These are phyloP conservation scores for Cyanoderma ruficeps DNA, from an alignment of 2,113 vertebrate genomes.

Conservation along the genomic window DNA sequence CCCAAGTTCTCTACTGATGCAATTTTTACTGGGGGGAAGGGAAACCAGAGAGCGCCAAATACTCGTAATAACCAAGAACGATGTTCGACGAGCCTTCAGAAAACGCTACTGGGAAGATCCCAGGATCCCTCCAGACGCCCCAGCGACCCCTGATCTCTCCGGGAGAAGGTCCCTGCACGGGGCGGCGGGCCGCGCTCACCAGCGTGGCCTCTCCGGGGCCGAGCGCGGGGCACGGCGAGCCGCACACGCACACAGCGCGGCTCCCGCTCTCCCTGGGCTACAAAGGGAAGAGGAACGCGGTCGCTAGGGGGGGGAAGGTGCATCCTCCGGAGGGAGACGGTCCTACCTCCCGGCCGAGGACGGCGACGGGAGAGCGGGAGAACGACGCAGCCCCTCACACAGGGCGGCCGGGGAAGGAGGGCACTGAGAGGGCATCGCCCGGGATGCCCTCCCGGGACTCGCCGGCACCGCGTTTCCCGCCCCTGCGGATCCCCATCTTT, in stretches of 20 bases:
- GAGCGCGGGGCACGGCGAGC: background rate
- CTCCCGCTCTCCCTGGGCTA: background rate
- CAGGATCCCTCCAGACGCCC: background rate
- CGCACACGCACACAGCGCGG: background rate
- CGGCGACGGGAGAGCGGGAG: background rate
- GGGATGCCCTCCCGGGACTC: background rate
- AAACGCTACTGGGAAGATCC: background rate
- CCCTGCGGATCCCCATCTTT: background rate
- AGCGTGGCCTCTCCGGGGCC: background rate
- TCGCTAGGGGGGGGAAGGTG: slow-evolving; percentile 41
- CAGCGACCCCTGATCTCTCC: background rate
- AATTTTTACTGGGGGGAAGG: background rate
- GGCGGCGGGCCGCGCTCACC: background rate
- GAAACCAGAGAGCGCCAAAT: background rate
- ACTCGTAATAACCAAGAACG: background rate
- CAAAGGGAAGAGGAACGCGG: background rate
- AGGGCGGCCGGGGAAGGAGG: background rate
- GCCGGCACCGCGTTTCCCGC: background rate
- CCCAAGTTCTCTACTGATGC: background rate
- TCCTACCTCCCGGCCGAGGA: background rate
- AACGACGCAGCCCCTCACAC: background rate
- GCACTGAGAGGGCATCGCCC: background rate
- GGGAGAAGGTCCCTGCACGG: background rate
- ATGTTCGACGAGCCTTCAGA: fast-evolving
- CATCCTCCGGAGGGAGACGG: background rate